These are phyloP conservation scores for Prunella strophiata DNA, from an alignment of 2,797 vertebrate genomes.

Conservation along the genomic window DNA sequence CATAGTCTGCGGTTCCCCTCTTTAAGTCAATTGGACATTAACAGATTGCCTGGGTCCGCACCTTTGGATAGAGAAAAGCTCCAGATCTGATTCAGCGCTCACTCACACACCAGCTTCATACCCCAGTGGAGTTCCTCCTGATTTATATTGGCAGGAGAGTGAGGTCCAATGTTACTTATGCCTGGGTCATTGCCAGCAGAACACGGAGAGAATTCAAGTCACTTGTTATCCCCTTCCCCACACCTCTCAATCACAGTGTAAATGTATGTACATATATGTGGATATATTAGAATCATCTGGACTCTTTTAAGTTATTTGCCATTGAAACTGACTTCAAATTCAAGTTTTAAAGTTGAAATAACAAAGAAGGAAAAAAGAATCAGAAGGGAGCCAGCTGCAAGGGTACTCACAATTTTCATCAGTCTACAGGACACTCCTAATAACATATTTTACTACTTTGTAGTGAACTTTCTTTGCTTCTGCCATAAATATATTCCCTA, in stretches of 20 bases:
- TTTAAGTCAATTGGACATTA: slow-evolving; percentile 46
- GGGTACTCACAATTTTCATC: slow-evolving; percentile 58
- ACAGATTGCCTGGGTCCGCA: slow-evolving; percentile 38
- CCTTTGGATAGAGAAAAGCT: slow-evolving; percentile 48
- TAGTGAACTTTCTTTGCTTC: slow-evolving; percentile 61
- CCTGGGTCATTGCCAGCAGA: slow-evolving; percentile 32
- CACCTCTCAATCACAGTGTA: slow-evolving; percentile 29
- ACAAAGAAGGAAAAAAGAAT: slow-evolving; percentile 50
- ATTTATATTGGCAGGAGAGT: slow-evolving; percentile 49
- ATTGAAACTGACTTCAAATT: slow-evolving; percentile 22
- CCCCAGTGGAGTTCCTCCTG: neutral
- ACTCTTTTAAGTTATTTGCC: slow-evolving; percentile 41
- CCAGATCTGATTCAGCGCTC: slow-evolving; percentile 38
- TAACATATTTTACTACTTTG: slow-evolving; percentile 68
- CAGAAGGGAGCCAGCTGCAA: slow-evolving; percentile 61
- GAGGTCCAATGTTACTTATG: slow-evolving; percentile 39
- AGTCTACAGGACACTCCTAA: slow-evolving; percentile 47
- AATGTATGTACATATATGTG: neutral
- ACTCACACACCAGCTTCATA: slow-evolving; percentile 23
- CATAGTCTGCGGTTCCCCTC: slow-evolving; percentile 36
- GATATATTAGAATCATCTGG: slow-evolving; percentile 55
- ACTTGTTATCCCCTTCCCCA: slow-evolving; percentile 53
- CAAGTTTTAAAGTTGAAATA: slow-evolving; percentile 65
- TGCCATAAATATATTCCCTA: slow-evolving; percentile 63
- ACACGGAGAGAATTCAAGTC: slow-evolving; percentile 26